These are phyloP conservation scores for Rhinogobius similis DNA, from an alignment of 2,113 vertebrate genomes.

Conservation along the genomic window DNA sequence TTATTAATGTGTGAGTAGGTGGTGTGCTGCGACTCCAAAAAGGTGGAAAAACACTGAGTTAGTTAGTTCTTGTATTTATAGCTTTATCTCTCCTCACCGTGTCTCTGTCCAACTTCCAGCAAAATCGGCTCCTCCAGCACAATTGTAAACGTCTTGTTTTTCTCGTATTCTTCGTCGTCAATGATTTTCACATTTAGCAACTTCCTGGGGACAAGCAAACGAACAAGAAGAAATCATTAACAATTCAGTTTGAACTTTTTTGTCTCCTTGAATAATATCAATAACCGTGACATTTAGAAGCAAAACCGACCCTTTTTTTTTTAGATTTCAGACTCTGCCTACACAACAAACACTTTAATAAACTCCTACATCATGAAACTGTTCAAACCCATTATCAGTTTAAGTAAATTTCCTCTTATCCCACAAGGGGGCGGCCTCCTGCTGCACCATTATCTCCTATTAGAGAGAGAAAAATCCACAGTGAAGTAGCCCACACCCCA, in stretches of 20 bases:
- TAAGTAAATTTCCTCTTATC: constrained; percentile 12
- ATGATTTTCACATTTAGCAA: constrained; percentile 84
- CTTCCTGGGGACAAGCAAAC: constrained; percentile 70
- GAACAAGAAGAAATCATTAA: background rate
- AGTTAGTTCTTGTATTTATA: too few relatives aligned
- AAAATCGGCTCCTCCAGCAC: constrained; percentile 81
- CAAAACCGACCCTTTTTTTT: background rate
- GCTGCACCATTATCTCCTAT: constrained; percentile 42
- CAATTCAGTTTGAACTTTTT: background rate
- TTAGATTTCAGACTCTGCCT: constrained; percentile 7
- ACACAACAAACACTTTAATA: constrained; percentile 53
- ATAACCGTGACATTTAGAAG: background rate
- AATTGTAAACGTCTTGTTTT: constrained; percentile 85
- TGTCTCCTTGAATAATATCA: background rate
- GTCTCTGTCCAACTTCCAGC: constrained; percentile 79
- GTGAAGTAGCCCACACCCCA: constrained; percentile 40
- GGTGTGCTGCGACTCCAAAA: too few relatives aligned
- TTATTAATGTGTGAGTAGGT: too few relatives aligned
- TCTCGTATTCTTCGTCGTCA: constrained; percentile 87
- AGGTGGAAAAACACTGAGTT: too few relatives aligned
- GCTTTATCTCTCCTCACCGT: constrained; percentile 73
- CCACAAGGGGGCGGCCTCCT: constrained; percentile 64
- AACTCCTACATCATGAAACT: constrained; percentile 34
- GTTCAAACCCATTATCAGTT: constrained; percentile 18
- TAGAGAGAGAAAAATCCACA: constrained; percentile 23